These are phyloP conservation scores for Spisula solida DNA, from an alignment of 2,888 invertebrate species.

Conservation along the genomic window DNA sequence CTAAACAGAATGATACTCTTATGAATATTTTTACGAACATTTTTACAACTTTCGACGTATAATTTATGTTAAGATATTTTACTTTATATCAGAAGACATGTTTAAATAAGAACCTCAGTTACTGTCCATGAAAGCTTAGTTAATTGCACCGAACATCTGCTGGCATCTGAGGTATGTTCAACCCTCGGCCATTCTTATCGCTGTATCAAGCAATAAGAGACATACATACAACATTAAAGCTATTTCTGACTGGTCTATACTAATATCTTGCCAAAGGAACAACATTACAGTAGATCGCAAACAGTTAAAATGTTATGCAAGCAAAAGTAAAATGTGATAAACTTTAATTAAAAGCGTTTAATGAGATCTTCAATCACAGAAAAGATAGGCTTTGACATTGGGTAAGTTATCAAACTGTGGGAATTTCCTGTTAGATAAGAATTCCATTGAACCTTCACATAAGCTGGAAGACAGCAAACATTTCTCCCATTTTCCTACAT, in stretches of 20 bases:
- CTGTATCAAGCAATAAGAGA: not conserved
- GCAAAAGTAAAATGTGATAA: slow-evolving; percentile 10
- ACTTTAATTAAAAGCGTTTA: slow-evolving; percentile 3
- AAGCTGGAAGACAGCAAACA: not conserved
- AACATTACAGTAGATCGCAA: not conserved
- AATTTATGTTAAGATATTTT: too few species aligned
- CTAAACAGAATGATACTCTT: too few species aligned
- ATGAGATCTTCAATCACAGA: not conserved
- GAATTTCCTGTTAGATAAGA: slow-evolving; percentile 5
- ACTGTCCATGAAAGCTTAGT: too few species aligned
- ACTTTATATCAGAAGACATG: too few species aligned
- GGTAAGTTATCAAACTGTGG: slow-evolving; percentile 7
- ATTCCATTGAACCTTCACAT: not conserved
- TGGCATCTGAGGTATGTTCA: not conserved
- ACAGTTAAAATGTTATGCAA: not conserved
- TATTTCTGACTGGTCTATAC: not conserved
- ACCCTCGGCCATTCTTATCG: not conserved
- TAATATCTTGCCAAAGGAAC: not conserved
- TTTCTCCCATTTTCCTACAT: slow-evolving; percentile 1
- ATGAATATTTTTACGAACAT: too few species aligned
- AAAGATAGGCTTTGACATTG: not conserved
- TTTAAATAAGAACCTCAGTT: too few species aligned
- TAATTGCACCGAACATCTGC: too few species aligned
- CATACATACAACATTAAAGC: not conserved
- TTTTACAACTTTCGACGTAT: too few species aligned